Evolutionary conservation across 2,888 invertebrate genomes (phyloP).

Genomic region (Lithophane semibrunnea): DNA sequence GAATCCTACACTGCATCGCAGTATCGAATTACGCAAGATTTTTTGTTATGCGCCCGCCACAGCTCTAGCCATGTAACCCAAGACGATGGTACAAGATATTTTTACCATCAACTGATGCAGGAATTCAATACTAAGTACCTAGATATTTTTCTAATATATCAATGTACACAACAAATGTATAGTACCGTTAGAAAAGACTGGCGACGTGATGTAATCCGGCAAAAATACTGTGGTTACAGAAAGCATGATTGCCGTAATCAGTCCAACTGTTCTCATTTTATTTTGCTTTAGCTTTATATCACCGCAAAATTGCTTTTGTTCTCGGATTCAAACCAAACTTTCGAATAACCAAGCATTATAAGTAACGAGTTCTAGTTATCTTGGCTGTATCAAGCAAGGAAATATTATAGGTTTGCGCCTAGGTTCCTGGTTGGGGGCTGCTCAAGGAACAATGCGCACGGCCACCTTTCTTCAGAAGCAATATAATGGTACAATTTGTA

Average conservation of each 20-base stretch:
- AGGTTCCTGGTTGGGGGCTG: conserved; percentile 68
- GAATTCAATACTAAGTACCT: conserved; percentile 67
- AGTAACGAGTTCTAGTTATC: conserved; percentile 64
- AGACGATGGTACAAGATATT: conserved; percentile 77
- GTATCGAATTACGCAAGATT: conserved; percentile 81
- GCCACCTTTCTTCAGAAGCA: conserved; percentile 69
- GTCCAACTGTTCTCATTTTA: conserved; percentile 59
- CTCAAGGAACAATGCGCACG: conserved; percentile 76
- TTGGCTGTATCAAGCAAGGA: conserved; percentile 68
- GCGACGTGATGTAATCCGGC: conserved; percentile 63
- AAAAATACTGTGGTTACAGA: conserved; percentile 64
- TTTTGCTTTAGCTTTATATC: conserved; percentile 59
- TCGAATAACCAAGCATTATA: conserved; percentile 52
- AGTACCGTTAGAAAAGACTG: conserved; percentile 58
- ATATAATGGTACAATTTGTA: conserved; percentile 57
- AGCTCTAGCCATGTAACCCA: conserved; percentile 82
- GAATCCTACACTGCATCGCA: conserved; percentile 81
- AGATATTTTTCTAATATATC: conserved; percentile 55
- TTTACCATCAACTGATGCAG: conserved; percentile 82
- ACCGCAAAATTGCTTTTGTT: conserved; percentile 67
- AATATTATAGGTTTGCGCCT: conserved; percentile 69
- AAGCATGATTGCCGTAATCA: conserved; percentile 66
- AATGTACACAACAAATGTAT: conserved; percentile 62
- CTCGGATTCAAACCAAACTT: conserved; percentile 59
- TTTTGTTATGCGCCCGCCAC: conserved; percentile 82